A percentile compares a stretch with the other conserved stretches of the same genome.
These are phyloP conservation scores for Selene dorsalis DNA, from an alignment of 2,797 vertebrate species.

Conservation along the genomic window DNA sequence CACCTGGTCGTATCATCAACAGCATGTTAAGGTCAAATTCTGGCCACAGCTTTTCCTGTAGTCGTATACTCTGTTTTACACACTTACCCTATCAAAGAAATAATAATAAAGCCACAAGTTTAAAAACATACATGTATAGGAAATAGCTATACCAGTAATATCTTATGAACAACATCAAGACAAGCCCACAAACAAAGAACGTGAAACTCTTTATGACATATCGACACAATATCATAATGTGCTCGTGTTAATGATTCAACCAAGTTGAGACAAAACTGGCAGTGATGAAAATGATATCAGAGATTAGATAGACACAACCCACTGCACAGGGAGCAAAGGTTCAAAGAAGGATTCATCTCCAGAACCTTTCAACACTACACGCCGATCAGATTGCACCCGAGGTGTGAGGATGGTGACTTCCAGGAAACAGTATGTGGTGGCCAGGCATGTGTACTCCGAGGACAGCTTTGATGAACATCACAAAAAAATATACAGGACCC, in stretches of 20 bases:
- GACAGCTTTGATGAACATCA: constrained; percentile 84
- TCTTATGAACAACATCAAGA: not conserved
- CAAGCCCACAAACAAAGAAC: not conserved
- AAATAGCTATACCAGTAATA: no score
- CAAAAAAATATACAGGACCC: constrained; percentile 81
- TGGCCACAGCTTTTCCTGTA: no score
- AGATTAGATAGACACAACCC: constrained; percentile 32
- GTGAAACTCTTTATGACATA: not conserved
- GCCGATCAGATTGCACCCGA: not conserved
- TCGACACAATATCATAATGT: constrained; percentile 10
- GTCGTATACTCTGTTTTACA: no score
- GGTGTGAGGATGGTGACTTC: constrained; percentile 77
- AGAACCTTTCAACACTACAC: not conserved
- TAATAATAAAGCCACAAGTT: no score
- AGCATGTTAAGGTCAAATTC: no score
- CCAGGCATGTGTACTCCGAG: constrained; percentile 86
- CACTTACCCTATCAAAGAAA: no score
- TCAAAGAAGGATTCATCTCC: not conserved
- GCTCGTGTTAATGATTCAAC: constrained; percentile 67
- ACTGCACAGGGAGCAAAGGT: constrained; percentile 24
- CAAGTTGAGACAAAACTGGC: constrained; percentile 26
- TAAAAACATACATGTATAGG: no score
- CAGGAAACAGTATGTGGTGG: constrained; percentile 85
- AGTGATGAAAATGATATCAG: constrained; percentile 30
- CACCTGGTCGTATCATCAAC: no score